phyloP scores from a whole-genome alignment of 2,888 invertebrate species.

The Neocrepidodera transversa region DNA sequence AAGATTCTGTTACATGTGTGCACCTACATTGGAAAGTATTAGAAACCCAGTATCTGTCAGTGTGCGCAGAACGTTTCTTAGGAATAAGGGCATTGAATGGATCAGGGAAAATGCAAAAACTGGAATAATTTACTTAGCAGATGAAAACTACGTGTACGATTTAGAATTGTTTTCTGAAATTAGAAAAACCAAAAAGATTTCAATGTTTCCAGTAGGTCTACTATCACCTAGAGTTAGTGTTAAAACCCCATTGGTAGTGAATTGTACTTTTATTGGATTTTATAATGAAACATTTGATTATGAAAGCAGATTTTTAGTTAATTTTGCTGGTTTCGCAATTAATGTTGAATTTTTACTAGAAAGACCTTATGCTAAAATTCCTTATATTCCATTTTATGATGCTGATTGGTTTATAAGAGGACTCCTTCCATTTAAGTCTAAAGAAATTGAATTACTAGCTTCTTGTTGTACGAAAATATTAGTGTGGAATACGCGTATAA shows the following conservation, averaged over 20 bases:
- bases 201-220: constrained; percentile 89
- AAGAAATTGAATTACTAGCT: constrained; percentile 77
- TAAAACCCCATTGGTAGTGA: constrained; percentile 70
- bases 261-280: constrained; percentile 70
- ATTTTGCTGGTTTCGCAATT: constrained; percentile 87
- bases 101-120: constrained; percentile 68
- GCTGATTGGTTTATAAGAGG: constrained; percentile 79
- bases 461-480: constrained; percentile 71
- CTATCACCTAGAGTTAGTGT: constrained; percentile 75
- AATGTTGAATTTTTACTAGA: constrained; percentile 69
- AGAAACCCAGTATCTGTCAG: no score
- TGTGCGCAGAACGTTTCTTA: constrained; percentile 76
- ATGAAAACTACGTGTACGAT: constrained; percentile 84
- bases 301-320: constrained; percentile 78
- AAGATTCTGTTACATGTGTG: constrained; percentile 70
- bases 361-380: constrained; percentile 72
- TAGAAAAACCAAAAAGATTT: constrained; percentile 74
- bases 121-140: constrained; percentile 81
- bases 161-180: constrained; percentile 78
- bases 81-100: constrained; percentile 78
- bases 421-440: constrained; percentile 70
- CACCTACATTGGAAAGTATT: constrained; percentile 77
- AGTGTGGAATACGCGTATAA: constrained; percentile 12
- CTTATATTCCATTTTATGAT: constrained; percentile 74
- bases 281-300: constrained; percentile 81